These are phyloP conservation scores for Girardia tigrina DNA, from an alignment of 2,888 invertebrate species.

Conservation along the genomic window DNA sequence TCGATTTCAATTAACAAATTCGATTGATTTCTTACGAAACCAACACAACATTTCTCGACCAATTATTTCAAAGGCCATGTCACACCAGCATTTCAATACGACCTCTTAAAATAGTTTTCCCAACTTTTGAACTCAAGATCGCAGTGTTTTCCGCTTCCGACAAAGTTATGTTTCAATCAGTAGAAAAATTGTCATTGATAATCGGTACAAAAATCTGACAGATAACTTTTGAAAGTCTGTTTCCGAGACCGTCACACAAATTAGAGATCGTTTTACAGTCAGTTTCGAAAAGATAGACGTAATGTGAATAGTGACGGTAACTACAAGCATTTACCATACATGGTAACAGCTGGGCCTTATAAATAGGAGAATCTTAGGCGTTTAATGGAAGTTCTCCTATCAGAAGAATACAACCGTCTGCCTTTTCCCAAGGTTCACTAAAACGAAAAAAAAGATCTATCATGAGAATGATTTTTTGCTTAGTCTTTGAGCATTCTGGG, in stretches of 20 bases:
- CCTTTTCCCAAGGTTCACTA: slow-evolving; percentile 55
- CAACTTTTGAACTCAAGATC: slow-evolving; percentile 51
- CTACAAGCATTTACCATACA: slow-evolving; percentile 50
- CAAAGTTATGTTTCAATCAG: slow-evolving; percentile 52
- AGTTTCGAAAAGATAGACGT: slow-evolving; percentile 53
- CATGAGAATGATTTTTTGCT: too few relatives aligned
- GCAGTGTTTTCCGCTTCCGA: slow-evolving; percentile 53
- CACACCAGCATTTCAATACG: slow-evolving; percentile 53
- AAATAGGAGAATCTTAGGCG: slow-evolving; percentile 42
- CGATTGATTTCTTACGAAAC: too few relatives aligned
- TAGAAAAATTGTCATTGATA: slow-evolving; percentile 2
- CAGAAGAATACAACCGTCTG: slow-evolving; percentile 53
- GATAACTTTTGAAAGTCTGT: slow-evolving; percentile 52
- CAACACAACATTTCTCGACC: too few relatives aligned
- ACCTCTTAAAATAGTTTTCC: slow-evolving; percentile 53
- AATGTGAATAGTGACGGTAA: slow-evolving; percentile 52
- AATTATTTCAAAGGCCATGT: too few relatives aligned
- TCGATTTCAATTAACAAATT: too few relatives aligned
- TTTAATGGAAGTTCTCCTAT: slow-evolving; percentile 50
- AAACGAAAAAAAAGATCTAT: too few relatives aligned
- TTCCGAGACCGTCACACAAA: slow-evolving; percentile 53
- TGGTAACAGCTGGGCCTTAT: slow-evolving; percentile 48
- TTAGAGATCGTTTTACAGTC: slow-evolving; percentile 47
- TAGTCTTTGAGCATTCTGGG: too few relatives aligned
- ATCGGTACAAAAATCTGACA: slow-evolving; percentile 42